Base-by-base conservation (phyloP, 1,140 invertebrate genomes). In the Bilobella aurantiaca region DNA sequence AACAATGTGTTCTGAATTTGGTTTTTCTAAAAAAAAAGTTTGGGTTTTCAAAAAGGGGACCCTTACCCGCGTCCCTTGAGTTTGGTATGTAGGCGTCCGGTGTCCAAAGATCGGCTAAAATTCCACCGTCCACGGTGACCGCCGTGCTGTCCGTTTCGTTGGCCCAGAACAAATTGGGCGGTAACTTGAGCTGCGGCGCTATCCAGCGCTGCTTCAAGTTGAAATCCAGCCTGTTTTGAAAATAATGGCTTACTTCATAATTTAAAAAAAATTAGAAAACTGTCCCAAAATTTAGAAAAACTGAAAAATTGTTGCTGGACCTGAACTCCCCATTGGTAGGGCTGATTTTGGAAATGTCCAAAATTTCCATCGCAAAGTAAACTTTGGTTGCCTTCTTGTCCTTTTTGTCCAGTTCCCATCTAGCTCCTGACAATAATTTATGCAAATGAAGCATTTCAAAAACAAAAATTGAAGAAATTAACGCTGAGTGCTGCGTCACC, bases 41-140 rank as follows among this genome's bases (percentile, higher is more conserved):
- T n/a, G n/a, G n/a, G n/a, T n/a, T n/a, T n/a, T n/a, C n/a, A n/a
- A n/a, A n/a, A n/a, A n/a, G n/a, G n/a, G n/a, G n/a, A n/a, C n/a
- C n/a, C n/a, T n/a, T n/a, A n/a, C 86, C 86, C 72, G 87, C 85
- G 49, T 88, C 84, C 82, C 90, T 90, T 0, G 87, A 88, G 77
- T 91, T 91, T 1, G 89, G 78, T 76, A 91, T 90, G 75, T 90
- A 91, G 8, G 88, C 85, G 78, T 92, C 89, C 0, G 89, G 89
- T 74, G 90, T 87, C 89, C 89, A 92, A 1, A 92, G 80, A 72
- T 86, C 86, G 70, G 90, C 84, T 72, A 89, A 88, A 76, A 88
- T 86, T 75, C 87, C 85, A 18, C 85, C 83, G 23, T 89, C 87
- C 31, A 90, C 75, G 16, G 86, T 88, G 0, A 90, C 82, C 64